phyloP scores from a whole-genome alignment of 2,113 vertebrate species.

The Anser brachyrhynchus region DNA sequence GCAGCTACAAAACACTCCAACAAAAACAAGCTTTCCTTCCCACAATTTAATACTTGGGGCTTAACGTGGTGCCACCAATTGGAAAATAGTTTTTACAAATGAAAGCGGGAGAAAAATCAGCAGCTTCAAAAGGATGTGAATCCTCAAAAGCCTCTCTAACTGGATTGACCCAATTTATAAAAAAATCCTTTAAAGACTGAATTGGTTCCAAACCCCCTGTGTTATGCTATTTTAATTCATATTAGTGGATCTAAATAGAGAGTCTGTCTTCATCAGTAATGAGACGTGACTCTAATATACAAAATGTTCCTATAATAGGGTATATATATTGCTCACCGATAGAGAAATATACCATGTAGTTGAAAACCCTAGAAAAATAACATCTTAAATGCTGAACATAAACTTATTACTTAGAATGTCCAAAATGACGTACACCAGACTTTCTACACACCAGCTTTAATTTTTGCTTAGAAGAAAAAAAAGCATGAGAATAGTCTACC shows the following conservation, averaged over 20 bases:
- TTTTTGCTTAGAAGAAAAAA: neutral
- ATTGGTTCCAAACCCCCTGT: neutral
- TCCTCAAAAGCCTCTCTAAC: neutral
- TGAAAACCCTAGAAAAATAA: neutral
- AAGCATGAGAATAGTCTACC: neutral
- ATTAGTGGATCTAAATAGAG: neutral
- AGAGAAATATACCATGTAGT: neutral
- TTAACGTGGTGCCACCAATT: neutral
- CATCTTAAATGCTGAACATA: neutral
- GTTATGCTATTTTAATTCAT: neutral
- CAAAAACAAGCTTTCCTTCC: neutral
- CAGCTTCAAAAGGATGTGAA: neutral
- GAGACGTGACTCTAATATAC: neutral
- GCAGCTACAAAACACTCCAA: neutral
- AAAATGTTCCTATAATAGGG: neutral
- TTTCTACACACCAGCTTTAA: neutral
- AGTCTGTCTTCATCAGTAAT: neutral
- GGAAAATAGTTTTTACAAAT: conserved; percentile 12
- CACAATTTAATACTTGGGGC: neutral
- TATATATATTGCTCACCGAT: neutral
- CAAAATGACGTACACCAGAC: neutral
- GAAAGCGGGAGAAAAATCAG: neutral
- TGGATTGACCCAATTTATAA: neutral
- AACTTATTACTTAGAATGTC: neutral
- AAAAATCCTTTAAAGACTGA: neutral